Percentiles rank a stretch among this genome's conserved stretches.
These are phyloP conservation scores for Mythimna ferrago DNA, from an alignment of 2,888 invertebrate species.

Conservation along the genomic window DNA sequence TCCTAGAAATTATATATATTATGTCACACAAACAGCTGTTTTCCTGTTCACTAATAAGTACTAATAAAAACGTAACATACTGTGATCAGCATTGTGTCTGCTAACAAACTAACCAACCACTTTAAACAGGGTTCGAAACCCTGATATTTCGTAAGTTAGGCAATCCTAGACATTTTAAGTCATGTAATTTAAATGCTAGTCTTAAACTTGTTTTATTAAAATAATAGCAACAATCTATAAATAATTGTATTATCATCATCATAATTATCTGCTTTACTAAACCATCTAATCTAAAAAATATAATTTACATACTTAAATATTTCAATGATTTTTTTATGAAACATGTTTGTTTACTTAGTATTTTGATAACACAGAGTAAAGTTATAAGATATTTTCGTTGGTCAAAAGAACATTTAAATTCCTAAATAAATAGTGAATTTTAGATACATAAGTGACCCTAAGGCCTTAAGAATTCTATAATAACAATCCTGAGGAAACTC, in stretches of 20 bases:
- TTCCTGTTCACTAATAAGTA: constrained; percentile 9
- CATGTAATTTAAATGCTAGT: neutral
- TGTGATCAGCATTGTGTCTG: neutral
- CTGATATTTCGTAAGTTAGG: neutral
- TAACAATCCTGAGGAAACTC: neutral
- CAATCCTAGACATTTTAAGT: neutral
- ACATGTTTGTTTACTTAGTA: neutral
- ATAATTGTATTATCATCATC: constrained; percentile 8
- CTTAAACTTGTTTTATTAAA: constrained; percentile 10
- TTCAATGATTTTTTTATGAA: neutral
- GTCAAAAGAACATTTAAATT: neutral
- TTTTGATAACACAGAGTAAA: constrained; percentile 27
- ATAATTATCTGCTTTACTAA: constrained; percentile 28
- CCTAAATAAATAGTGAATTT: neutral
- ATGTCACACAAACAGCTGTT: constrained; percentile 8
- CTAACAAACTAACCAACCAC: neutral
- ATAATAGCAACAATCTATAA: constrained; percentile 8
- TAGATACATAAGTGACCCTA: neutral
- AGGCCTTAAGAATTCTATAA: neutral
- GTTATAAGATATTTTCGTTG: neutral
- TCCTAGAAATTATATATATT: neutral
- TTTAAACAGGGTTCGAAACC: neutral
- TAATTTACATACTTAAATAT: neutral
- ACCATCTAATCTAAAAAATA: constrained; percentile 23
- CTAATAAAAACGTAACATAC: neutral